Conservation (phyloP, 2,113 vertebrate species). For the Corythoichthys haematopterus region DNA sequence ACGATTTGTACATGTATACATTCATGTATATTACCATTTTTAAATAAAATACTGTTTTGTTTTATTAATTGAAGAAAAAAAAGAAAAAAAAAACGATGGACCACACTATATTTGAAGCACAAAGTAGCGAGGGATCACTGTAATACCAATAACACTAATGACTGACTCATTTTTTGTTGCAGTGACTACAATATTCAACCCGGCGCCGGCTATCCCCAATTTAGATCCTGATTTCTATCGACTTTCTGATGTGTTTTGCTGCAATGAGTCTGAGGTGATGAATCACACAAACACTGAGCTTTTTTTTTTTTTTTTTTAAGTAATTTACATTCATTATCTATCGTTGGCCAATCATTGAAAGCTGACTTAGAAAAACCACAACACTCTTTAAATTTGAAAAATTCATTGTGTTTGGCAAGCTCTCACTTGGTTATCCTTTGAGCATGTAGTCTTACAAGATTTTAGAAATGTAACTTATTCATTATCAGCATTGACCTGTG, state of each 20-base stretch:
- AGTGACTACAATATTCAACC: conserved; percentile 96
- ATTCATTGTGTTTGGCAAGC: background rate
- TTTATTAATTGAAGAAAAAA: no score
- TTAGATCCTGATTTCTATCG: conserved; percentile 83
- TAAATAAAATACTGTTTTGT: no score
- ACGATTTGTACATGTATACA: no score
- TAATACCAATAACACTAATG: conserved; percentile 12
- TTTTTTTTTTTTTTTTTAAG: background rate
- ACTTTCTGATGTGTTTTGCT: conserved; percentile 90
- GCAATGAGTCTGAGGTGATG: conserved; percentile 94
- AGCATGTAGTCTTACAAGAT: background rate
- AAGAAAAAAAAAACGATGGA: background rate
- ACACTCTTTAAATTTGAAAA: background rate
- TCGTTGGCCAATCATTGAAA: background rate
- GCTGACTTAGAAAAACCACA: background rate
- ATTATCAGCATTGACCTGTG: background rate
- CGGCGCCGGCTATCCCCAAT: conserved; percentile 84
- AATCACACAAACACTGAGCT: conserved; percentile 20
- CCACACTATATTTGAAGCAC: background rate
- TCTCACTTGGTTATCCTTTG: background rate
- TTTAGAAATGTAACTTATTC: background rate
- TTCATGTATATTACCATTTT: no score
- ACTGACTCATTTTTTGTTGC: conserved; percentile 29
- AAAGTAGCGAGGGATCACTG: background rate
- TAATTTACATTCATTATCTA: background rate